phyloP scores from a whole-genome alignment of 2,113 vertebrate species.

The Pycnonotus jocosus region DNA sequence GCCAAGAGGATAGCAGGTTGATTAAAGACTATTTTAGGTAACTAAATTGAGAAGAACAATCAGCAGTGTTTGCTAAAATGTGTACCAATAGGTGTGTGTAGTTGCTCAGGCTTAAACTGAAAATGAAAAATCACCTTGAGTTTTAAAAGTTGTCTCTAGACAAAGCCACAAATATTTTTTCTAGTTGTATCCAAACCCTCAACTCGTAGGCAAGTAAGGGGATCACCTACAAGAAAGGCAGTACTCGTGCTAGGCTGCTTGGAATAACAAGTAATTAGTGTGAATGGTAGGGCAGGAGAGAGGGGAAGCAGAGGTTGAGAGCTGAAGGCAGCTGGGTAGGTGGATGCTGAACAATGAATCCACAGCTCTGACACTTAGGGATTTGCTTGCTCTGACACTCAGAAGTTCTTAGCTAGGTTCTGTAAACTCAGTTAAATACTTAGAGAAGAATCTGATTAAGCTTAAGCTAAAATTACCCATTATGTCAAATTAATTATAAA shows the following conservation, averaged over 20 bases:
- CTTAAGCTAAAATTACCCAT: background rate
- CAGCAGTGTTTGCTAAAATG: background rate
- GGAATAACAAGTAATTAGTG: background rate
- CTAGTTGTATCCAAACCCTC: background rate
- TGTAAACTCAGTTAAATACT: background rate
- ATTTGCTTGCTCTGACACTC: background rate
- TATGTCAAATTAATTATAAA: background rate
- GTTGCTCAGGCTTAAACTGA: background rate
- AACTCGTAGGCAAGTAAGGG: background rate
- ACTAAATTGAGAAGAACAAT: background rate
- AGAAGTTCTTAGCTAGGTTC: background rate
- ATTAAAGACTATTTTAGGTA: background rate
- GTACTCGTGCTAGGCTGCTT: background rate
- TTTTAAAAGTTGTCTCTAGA: background rate
- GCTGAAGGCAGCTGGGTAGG: background rate
- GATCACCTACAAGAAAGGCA: background rate
- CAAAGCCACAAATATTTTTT: background rate
- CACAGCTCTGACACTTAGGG: background rate
- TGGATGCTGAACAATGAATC: background rate
- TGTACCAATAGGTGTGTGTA: background rate
- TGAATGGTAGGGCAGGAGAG: background rate
- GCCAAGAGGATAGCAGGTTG: background rate
- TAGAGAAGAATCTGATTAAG: background rate
- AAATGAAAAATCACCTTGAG: background rate
- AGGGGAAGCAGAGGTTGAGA: background rate